phyloP scores from a whole-genome alignment of 2,888 invertebrate genomes.

The Drosophila melanosoma region DNA sequence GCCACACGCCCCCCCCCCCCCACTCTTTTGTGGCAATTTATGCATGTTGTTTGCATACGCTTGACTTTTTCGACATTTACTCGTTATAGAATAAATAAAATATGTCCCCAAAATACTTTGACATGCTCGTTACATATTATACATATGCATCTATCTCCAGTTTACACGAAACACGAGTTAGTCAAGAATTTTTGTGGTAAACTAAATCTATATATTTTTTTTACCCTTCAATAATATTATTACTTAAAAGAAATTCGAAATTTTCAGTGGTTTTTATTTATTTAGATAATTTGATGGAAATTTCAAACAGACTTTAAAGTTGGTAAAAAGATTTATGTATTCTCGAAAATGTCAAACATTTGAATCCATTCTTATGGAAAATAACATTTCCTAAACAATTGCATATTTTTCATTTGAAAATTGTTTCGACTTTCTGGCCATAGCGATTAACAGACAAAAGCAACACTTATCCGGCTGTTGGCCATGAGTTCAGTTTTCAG shows the following conservation, averaged over 20 bases:
- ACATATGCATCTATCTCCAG: background rate
- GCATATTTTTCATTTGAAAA: slow-evolving; percentile 7
- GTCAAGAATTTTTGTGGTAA: slow-evolving; percentile 9
- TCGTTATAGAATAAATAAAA: slow-evolving; percentile 73
- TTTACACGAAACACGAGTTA: slow-evolving; percentile 4
- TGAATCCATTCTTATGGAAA: background rate
- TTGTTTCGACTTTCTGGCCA: slow-evolving; percentile 7
- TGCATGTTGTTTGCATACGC: slow-evolving; percentile 75
- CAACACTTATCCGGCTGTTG: background rate
- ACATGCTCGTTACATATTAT: slow-evolving; percentile 67
- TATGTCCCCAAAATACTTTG: slow-evolving; percentile 72
- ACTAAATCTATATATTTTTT: too few relatives aligned
- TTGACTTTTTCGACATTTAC: slow-evolving; percentile 75
- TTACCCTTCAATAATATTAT: background rate
- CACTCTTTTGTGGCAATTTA: slow-evolving; percentile 68
- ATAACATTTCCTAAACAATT: background rate
- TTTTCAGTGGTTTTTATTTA: background rate
- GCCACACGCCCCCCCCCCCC: slow-evolving; percentile 35
- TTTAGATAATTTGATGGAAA: background rate
- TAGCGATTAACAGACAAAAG: slow-evolving; percentile 9
- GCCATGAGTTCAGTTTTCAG: slow-evolving; percentile 34
- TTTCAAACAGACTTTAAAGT: background rate
- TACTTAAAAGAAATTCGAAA: background rate
- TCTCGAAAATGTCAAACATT: background rate
- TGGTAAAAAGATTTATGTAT: background rate